phyloP scores from a whole-genome alignment of 2,888 invertebrate species.

The Argynnis bischoffii region DNA sequence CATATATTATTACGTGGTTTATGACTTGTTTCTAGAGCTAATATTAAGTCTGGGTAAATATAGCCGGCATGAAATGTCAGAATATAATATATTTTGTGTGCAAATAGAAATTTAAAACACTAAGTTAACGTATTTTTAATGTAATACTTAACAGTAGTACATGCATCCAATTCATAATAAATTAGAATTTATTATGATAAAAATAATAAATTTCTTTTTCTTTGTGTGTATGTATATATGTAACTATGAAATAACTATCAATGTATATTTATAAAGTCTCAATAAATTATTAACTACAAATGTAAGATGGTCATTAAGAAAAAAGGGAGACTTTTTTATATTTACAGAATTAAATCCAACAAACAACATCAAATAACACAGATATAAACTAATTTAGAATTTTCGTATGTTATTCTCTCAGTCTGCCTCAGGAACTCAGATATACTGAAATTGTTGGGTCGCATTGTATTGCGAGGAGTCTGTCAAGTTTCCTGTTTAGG shows the following conservation, averaged over 20 bases:
- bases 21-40: constrained; percentile 24
- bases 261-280: no score
- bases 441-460: constrained; percentile 34
- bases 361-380: background rate
- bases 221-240: background rate
- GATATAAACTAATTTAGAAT: background rate
- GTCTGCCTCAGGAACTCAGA: constrained; percentile 15
- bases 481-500: constrained; percentile 55
- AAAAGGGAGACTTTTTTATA: no score
- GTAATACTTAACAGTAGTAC: background rate
- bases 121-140: constrained; percentile 4
- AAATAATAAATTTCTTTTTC: background rate
- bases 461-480: constrained; percentile 36
- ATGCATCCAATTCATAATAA: background rate
- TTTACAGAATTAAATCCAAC: no score
- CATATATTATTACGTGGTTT: constrained; percentile 30
- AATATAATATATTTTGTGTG: constrained; percentile 12
- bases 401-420: constrained; percentile 2
- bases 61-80: constrained; percentile 16
- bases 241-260: background rate
- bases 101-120: constrained; percentile 8
- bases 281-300: no score
- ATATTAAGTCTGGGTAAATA: constrained; percentile 27
- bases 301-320: no score
- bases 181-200: background rate